These are phyloP conservation scores for Linnaemya tessellans DNA, from an alignment of 2,888 invertebrate genomes.

Conservation along the genomic window DNA sequence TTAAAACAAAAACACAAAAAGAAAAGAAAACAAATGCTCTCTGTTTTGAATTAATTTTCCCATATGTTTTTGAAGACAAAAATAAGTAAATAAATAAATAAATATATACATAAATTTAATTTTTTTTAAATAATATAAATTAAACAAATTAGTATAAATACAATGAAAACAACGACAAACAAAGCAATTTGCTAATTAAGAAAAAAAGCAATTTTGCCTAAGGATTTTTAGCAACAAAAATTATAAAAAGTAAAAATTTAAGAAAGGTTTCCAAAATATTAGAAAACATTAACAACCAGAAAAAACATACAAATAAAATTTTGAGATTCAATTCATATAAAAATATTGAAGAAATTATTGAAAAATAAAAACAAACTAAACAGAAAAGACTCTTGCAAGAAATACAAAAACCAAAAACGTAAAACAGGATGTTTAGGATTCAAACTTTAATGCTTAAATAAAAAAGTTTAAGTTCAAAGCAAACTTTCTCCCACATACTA, in stretches of 20 bases:
- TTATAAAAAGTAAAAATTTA: slow-evolving; percentile 76
- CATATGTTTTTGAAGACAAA: slow-evolving; percentile 62
- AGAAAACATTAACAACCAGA: slow-evolving; percentile 67
- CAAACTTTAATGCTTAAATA: slow-evolving; percentile 72
- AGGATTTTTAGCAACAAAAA: slow-evolving; percentile 70
- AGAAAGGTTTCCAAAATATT: slow-evolving; percentile 76
- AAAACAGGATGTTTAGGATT: slow-evolving; percentile 77
- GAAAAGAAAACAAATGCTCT: slow-evolving; percentile 79
- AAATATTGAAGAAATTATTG: slow-evolving; percentile 66
- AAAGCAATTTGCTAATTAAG: slow-evolving; percentile 69
- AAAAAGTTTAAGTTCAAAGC: slow-evolving; percentile 6
- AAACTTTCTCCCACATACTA: slow-evolving; percentile 42
- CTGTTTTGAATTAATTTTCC: slow-evolving; percentile 75
- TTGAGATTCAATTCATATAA: slow-evolving; percentile 57
- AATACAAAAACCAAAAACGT: slow-evolving; percentile 58
- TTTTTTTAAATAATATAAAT: slow-evolving; percentile 39
- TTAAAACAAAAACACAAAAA: slow-evolving; percentile 59
- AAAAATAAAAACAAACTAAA: slow-evolving; percentile 50
- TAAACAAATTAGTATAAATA: slow-evolving; percentile 41
- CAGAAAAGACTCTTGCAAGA: slow-evolving; percentile 62
- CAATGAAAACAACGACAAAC: slow-evolving; percentile 67
- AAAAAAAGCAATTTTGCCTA: slow-evolving; percentile 66
- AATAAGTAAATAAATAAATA: slow-evolving; percentile 62
- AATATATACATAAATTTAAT: slow-evolving; percentile 44
- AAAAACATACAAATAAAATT: slow-evolving; percentile 66